These are phyloP conservation scores for Pseudochromis fuscus DNA, from an alignment of 2,797 vertebrate species.

Conservation along the genomic window DNA sequence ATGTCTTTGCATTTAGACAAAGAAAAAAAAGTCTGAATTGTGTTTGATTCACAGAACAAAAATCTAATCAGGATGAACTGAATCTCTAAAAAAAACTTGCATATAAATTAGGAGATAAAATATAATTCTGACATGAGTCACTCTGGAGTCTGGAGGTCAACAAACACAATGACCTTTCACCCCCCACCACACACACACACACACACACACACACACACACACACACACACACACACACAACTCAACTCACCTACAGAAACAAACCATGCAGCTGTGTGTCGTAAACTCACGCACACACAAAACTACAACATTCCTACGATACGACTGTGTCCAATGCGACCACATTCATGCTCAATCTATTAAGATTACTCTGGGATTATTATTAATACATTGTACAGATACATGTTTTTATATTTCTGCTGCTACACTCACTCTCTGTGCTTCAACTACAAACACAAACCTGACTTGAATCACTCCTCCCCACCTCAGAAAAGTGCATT, in stretches of 20 bases:
- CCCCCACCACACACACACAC: no score
- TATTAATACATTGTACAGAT: no score
- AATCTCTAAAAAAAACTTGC: slow-evolving; percentile 4
- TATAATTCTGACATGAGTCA: background rate
- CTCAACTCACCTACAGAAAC: slow-evolving; percentile 7
- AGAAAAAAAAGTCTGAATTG: slow-evolving; percentile 1
- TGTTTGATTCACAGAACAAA: slow-evolving; percentile 19
- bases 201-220: no score
- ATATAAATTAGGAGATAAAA: slow-evolving; percentile 20
- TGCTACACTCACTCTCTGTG: slow-evolving; percentile 45
- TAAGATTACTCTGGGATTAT: slow-evolving; percentile 49
- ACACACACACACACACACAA: no score
- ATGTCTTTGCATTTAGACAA: background rate
- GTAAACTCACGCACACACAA: slow-evolving; percentile 23
- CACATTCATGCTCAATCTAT: slow-evolving; percentile 65
- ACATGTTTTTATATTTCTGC: no score
- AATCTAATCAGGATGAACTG: background rate
- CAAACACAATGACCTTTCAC: slow-evolving; percentile 40
- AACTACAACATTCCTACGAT: slow-evolving; percentile 54
- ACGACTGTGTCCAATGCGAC: slow-evolving; percentile 37
- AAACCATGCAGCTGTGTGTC: slow-evolving; percentile 32
- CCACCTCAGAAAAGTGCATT: slow-evolving; percentile 67
- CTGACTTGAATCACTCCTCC: slow-evolving; percentile 9
- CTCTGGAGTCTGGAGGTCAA: slow-evolving; percentile 32
- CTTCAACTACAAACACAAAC: slow-evolving; percentile 40